Conservation (phyloP, 1,140 invertebrate genomes). For the Leucophenga varia region DNA sequence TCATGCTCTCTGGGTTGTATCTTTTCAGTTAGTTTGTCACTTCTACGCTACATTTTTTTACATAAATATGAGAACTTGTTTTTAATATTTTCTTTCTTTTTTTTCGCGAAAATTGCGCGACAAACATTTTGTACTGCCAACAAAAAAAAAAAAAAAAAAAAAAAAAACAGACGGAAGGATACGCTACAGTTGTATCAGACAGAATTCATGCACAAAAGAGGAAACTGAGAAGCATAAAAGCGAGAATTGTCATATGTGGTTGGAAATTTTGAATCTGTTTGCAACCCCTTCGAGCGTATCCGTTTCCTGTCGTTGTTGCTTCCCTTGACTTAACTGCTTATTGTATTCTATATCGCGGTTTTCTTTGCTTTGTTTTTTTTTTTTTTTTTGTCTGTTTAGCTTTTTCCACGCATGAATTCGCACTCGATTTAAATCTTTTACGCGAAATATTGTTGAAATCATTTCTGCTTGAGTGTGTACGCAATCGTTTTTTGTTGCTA, state of each 20-base stretch:
- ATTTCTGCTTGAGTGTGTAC: slow-evolving; percentile 35
- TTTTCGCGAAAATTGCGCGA: neutral
- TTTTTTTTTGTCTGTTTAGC: slow-evolving; percentile 17
- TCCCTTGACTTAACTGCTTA: slow-evolving; percentile 10
- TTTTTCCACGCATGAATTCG: slow-evolving; percentile 14
- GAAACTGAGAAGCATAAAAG: neutral
- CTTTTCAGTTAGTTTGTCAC: slow-evolving; percentile 3
- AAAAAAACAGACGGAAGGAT: slow-evolving; percentile 23
- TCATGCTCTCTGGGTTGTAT: slow-evolving; percentile 5
- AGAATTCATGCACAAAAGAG: no score
- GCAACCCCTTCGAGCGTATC: slow-evolving; percentile 53
- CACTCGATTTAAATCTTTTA: slow-evolving; percentile 55
- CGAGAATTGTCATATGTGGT: slow-evolving; percentile 52
- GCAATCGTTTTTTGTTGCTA: no score
- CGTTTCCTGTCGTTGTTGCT: slow-evolving; percentile 51
- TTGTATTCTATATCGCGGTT: neutral
- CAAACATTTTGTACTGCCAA: neutral
- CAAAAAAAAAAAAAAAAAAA: slow-evolving; percentile 2
- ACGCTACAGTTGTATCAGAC: slow-evolving; percentile 36
- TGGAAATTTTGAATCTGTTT: slow-evolving; percentile 55
- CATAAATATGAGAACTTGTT: no score
- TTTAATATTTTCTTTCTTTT: no score
- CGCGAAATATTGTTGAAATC: slow-evolving; percentile 53
- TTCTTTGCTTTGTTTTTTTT: slow-evolving; percentile 19
- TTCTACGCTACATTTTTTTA: neutral